Conservation (phyloP, 2,888 invertebrate species). For the Steromphala cineraria region DNA sequence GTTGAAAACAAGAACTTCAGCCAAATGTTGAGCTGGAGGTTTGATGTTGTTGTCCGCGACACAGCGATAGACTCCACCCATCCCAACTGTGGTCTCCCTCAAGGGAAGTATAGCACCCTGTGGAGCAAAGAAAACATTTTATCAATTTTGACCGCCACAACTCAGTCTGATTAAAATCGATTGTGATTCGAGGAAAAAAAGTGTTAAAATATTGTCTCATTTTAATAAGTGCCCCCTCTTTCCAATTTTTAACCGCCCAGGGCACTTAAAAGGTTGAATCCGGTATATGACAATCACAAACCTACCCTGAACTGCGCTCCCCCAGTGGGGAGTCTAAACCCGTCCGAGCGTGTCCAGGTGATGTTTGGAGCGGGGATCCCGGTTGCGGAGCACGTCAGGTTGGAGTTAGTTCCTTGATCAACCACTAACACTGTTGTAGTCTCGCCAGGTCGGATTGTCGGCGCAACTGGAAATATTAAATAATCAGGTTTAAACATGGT, state of each 20-base stretch:
- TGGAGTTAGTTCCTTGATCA: slow-evolving; percentile 53
- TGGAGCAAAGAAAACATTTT: no score
- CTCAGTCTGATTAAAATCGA: no score
- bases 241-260: no score
- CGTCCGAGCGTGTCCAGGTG: slow-evolving; percentile 73
- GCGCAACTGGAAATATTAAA: slow-evolving; percentile 59
- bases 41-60: slow-evolving; percentile 74
- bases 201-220: no score
- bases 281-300: background rate
- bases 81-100: slow-evolving; percentile 49
- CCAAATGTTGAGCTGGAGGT: slow-evolving; percentile 70
- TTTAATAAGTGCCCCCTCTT: no score
- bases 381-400: slow-evolving; percentile 65
- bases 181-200: no score
- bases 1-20: slow-evolving; percentile 68
- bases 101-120: slow-evolving; percentile 59
- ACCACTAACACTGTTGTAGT: slow-evolving; percentile 65
- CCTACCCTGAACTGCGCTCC: slow-evolving; percentile 41
- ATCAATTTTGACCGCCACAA: no score
- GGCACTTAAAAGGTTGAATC: no score
- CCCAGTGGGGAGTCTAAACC: slow-evolving; percentile 58
- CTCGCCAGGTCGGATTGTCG: slow-evolving; percentile 57
- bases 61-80: slow-evolving; percentile 73
- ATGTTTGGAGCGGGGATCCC: slow-evolving; percentile 73
- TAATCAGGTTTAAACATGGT: background rate